Base-by-base conservation (phyloP, 2,113 vertebrate genomes). In the Ameiurus melas region DNA sequence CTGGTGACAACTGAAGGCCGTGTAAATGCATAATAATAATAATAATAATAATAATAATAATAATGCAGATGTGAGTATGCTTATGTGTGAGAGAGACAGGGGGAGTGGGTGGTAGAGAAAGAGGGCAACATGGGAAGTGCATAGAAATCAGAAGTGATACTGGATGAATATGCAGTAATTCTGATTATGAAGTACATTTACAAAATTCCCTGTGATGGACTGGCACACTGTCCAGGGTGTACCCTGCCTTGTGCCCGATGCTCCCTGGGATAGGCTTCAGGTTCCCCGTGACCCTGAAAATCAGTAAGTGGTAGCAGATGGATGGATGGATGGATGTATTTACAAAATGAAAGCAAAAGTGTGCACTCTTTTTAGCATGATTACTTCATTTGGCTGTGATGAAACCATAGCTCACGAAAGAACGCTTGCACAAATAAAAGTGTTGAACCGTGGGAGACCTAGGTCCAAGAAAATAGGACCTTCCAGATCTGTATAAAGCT, bases 121-220 rank as follows among this genome's bases (percentile, higher is more conserved):
- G 30, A 85, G 68, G 27, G 84, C 4, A 70, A 51, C 8, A 68
- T 55, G n/a, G 33, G 7, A 57, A 87, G 10, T 70, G n/a, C 25
- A 68, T 36, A 55, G 20, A 79, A 53, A 51, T 43, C 51, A 17
- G 33, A 57, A 73, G 20, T 19, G 19, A 25, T 1, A 17, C 47
- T 77, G 12, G 17, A 55, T 84, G 36, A 62, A 71, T 83, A 68
- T 71, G 22, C 75, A 36, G 62, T 87, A 84, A 85, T 86, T 84
- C 55, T 89, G 84, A 86, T 84, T 47, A 86, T 79, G 36, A 62
- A 80, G n/a, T 70, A 43, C 5, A 3, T 27, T 47, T n/a, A 39
- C 30, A 27, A 64, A 86, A 82, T n/a, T 7, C 36, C 36, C 36
- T 36, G 36, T 36, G 36, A 36, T 36, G 36, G 36, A 36, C 36